A percentile compares a stretch with the other conserved stretches of the same genome.
Conservation (phyloP, 2,797 vertebrate genomes). For the Odontamblyopus lacepedii region DNA sequence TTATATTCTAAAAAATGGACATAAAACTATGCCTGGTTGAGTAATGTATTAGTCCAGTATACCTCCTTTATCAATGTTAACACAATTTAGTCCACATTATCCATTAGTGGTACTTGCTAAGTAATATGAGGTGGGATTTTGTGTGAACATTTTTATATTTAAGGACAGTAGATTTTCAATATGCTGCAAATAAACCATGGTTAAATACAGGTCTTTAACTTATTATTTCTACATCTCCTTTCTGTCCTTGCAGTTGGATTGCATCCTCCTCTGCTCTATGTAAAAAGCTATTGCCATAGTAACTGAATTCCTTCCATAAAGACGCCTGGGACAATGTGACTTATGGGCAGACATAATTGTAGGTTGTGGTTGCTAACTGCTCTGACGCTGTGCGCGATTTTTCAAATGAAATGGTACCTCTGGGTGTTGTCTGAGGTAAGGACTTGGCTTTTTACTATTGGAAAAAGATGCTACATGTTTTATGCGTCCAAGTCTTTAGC, state of each 20-base stretch:
- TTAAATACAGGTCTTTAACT: neutral
- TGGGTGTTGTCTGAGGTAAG: slow-evolving; percentile 48
- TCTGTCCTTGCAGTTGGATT: slow-evolving; percentile 21
- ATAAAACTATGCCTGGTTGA: no score
- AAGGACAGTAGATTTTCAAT: no score
- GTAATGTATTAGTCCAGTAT: no score
- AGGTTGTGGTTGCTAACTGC: slow-evolving; percentile 61
- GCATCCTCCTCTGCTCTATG: slow-evolving; percentile 36
- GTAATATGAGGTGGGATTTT: no score
- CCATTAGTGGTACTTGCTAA: no score
- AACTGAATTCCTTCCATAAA: slow-evolving; percentile 67
- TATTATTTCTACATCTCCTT: neutral
- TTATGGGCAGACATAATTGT: slow-evolving; percentile 64
- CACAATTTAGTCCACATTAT: no score
- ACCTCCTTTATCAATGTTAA: no score
- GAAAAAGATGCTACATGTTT: slow-evolving; percentile 50
- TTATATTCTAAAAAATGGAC: no score
- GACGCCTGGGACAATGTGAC: slow-evolving; percentile 57
- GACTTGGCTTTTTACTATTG: slow-evolving; percentile 33
- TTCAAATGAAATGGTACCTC: slow-evolving; percentile 54
- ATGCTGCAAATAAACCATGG: no score
- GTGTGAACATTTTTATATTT: no score
- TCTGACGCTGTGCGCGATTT: slow-evolving; percentile 43
- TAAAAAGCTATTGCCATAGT: slow-evolving; percentile 63
- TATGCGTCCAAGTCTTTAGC: slow-evolving; percentile 22